These are phyloP conservation scores for Gopherus flavomarginatus DNA, from an alignment of 2,113 vertebrate species.

Conservation along the genomic window DNA sequence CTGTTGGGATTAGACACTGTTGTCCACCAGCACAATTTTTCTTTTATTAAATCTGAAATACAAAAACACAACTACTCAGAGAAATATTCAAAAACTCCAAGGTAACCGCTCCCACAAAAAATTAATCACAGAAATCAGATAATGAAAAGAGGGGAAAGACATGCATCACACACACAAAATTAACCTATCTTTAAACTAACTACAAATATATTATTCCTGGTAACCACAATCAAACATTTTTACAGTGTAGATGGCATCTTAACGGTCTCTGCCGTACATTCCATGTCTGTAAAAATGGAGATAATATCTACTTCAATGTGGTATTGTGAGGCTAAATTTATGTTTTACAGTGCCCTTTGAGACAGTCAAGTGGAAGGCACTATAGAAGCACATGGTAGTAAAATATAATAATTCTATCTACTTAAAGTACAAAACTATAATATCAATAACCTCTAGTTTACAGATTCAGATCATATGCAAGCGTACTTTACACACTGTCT, in stretches of 20 bases:
- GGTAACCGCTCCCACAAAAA: background rate
- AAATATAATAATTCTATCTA: background rate
- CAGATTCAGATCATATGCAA: background rate
- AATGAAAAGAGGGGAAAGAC: background rate
- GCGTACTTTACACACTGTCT: background rate
- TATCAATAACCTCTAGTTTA: background rate
- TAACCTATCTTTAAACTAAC: background rate
- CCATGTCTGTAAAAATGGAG: background rate
- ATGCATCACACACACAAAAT: background rate
- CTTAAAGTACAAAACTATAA: background rate
- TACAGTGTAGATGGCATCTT: background rate
- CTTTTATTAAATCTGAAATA: background rate
- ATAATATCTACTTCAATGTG: background rate
- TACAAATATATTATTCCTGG: background rate
- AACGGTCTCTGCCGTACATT: background rate
- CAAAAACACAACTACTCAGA: background rate
- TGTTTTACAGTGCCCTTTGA: background rate
- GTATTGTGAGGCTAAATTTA: background rate
- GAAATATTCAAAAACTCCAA: background rate
- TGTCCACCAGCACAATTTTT: background rate
- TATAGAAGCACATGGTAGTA: fast-evolving
- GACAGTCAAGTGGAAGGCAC: background rate
- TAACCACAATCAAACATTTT: background rate
- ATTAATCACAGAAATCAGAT: background rate
- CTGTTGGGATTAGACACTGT: background rate